Percentiles rank a stretch among this genome's conserved stretches.
Evolutionary conservation across 1,140 invertebrate species (phyloP).

Genomic region (Notospermus geniculatus): DNA sequence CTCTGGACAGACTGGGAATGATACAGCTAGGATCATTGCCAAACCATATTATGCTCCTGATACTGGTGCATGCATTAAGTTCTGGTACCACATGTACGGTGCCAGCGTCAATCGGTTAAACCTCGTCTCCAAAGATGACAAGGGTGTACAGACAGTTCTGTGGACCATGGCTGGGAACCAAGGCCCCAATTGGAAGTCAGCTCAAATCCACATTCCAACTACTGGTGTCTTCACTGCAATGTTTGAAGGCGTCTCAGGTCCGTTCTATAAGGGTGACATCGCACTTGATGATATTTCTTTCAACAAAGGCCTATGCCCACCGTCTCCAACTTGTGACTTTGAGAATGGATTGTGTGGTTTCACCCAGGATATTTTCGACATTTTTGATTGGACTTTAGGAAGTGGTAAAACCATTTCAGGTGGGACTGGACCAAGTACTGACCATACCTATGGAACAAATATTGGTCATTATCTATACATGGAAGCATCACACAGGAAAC

Average conservation of each 20-base stretch:
- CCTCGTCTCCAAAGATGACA: constrained; percentile 24
- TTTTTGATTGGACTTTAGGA: constrained; percentile 62
- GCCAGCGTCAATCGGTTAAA: constrained; percentile 34
- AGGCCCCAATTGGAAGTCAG: constrained; percentile 36
- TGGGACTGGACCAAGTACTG: constrained; percentile 38
- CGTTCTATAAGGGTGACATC: constrained; percentile 43
- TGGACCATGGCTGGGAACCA: constrained; percentile 35
- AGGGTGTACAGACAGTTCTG: constrained; percentile 24
- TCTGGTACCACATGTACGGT: constrained; percentile 76
- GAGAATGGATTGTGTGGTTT: constrained; percentile 49
- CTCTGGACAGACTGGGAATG: constrained; percentile 55
- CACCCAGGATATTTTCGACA: constrained; percentile 20
- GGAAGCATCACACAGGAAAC: constrained; percentile 37
- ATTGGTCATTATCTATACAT: constrained; percentile 42
- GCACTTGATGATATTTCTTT: constrained; percentile 55
- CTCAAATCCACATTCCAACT: constrained; percentile 26
- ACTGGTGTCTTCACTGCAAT: constrained; percentile 3
- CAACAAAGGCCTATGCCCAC: constrained; percentile 31
- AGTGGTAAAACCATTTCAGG: constrained; percentile 32
- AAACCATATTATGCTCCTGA: neutral
- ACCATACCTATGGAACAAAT: constrained; percentile 69
- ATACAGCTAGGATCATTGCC: constrained; percentile 66
- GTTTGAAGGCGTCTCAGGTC: constrained; percentile 40
- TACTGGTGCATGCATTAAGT: constrained; percentile 61
- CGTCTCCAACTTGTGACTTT: constrained; percentile 11